Base-by-base conservation (phyloP, 1,140 invertebrate genomes). In the Chymomyza costata region DNA sequence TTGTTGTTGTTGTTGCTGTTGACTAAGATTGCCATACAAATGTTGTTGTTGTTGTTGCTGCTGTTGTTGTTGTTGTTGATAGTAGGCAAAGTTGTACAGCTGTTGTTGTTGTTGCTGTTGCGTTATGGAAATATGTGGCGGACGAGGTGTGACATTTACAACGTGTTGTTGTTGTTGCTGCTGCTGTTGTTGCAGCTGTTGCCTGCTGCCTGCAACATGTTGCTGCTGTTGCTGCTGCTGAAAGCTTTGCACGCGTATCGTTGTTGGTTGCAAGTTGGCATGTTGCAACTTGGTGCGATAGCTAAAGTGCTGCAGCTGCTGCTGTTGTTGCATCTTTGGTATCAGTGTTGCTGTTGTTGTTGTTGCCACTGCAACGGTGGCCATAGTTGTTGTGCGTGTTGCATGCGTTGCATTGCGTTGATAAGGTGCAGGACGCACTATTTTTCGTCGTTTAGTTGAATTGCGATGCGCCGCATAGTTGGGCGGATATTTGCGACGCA, bases 321-420 rank as follows among this genome's bases (percentile, higher is more conserved):
- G 59, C 19, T 55, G 56, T 30, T 58, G 68, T 30, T 60, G 40
- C 37, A 50, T 78, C 76, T 78, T 66, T 69, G 60, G 68, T 78
- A 68, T 73, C 54, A 71, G 14, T 69, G 64, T 61, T 40, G 70
- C 19, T 38, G 55, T 16, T 21, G 50, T 43, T 47, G 61, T 43
- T 51, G 58, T 53, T 39, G 57, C 47, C 11, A 60, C 53, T 18
- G 54, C 49, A 39, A 65, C 49, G 48, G 66, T 71, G 52, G 80
- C 49, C 43, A 59, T 52, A 48, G 57, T 52, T 53, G 70, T 68
- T 51, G 73, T 82, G 34, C 70, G 67, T 15, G 78, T 78, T 49
- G 78, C 71, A 59, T 82, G 78, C 18, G 78, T 82, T 11, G 54
- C 50, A 56, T 82, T 81, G 16, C 57, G 54, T 10, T 69, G 40